Evolutionary conservation across 2,113 vertebrate genomes (phyloP), one percentile per base, ranked within the genome.

Genomic region (Chaetodon trifascialis): DNA sequence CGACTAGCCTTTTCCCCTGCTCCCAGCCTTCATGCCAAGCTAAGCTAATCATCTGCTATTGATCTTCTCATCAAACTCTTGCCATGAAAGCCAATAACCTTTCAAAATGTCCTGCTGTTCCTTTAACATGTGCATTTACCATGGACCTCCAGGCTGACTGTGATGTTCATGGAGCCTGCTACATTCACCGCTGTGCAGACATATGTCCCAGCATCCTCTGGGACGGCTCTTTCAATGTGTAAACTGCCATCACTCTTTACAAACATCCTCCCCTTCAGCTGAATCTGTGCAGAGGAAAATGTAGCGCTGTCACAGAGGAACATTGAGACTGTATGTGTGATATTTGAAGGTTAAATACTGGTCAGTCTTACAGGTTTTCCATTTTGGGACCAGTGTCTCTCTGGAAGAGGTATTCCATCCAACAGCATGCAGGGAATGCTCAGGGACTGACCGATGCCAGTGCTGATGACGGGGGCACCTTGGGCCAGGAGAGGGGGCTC

Each of bases 371-470:
- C 98, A 4, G 68, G 92, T 65, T 80, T 91, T 75, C 95, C 95
- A 0, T 96, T 95, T 82, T 92, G 95, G 42, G 96, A 92, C 98
- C 98, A 99, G 83, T 74, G 94, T 70, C 96, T 95, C 6, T 96
- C 94, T 0, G 97, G 97, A 54, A 96, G 92, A 0, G 97, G 97
- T 65, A 92, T 94, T 44, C 97, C 97, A 0, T 96, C 95, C 92
- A 97, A 79, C 73, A 98, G 25, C 88, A 97, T 88, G 0, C 98
- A 99, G 9, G 97, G 95, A 87, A 99, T 91, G 0, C 94, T 96
- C 49, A 97, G 92, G 0, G 97, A 94, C 78, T 97, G 96, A 42
- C 96, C 96, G 7, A 90, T 85, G 25, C 96, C 88, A 0, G 86
- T 94, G 2, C 73, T 95, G 66, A 97, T 80, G 10, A 93, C 49